Evolutionary conservation across 2,113 vertebrate genomes (phyloP).

Genomic region (Zosterops pallidus): DNA sequence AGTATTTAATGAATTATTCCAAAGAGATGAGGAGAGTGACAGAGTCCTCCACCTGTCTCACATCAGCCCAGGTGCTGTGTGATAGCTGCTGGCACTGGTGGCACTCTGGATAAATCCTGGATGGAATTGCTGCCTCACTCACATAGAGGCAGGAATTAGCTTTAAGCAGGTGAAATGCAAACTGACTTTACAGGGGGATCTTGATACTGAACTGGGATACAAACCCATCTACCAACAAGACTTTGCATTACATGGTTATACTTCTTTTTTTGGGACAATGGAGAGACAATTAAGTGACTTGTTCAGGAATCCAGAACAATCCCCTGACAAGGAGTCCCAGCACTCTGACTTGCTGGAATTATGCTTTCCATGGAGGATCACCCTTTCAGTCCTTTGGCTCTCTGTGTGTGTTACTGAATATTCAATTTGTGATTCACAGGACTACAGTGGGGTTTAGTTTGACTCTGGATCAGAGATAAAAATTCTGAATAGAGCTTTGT

Average conservation of each 20-base stretch:
- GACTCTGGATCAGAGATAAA: conserved; percentile 46
- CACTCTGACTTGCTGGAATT: not conserved
- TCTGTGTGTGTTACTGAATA: not conserved
- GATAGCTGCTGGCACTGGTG: conserved; percentile 11
- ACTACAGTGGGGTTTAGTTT: conserved; percentile 26
- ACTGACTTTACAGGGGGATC: not conserved
- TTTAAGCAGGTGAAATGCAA: conserved; percentile 42
- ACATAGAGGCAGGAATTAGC: not conserved
- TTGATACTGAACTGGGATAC: not conserved
- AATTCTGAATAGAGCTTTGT: conserved; percentile 44
- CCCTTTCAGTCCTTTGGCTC: not conserved
- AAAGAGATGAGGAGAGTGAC: not conserved
- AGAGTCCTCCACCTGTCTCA: conserved; percentile 11
- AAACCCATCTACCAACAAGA: not conserved
- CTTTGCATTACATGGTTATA: not conserved
- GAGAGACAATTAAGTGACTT: conserved; percentile 10
- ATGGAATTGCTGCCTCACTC: not conserved
- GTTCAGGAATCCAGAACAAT: not conserved
- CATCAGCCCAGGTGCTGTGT: not conserved
- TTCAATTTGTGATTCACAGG: not conserved
- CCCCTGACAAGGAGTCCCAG: not conserved
- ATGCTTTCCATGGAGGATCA: not conserved
- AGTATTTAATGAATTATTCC: conserved; percentile 34
- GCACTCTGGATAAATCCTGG: not conserved
- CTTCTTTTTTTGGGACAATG: not conserved